Evolutionary conservation across 2,797 vertebrate genomes (phyloP), one percentile per base, ranked within the genome.

Genomic region (Hybognathus amarus): DNA sequence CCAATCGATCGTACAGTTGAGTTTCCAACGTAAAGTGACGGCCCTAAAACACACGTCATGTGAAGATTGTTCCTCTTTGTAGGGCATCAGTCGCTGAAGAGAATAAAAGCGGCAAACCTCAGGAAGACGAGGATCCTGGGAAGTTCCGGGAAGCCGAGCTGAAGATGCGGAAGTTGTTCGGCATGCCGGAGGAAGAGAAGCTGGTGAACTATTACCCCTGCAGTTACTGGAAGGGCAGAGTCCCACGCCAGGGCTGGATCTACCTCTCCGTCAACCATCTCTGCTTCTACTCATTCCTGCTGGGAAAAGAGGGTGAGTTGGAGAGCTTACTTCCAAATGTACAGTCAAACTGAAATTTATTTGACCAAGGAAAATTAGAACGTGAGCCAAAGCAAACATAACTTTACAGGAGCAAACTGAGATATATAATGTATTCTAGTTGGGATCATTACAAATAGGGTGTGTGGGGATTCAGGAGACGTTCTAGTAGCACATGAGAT

Each of bases 1-100:
- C 33, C 33, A 33, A 5, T 33, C 33, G 0, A 5, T 33, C 33
- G 5, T 33, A 5, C 5, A 36, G 6, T 36, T 5, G 33, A 36
- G 5, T 36, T 6, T 6, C 36, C 4, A 36, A 36, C 33, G 36
- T 36, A 1, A 36, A 36, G 36, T 36, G 36, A 6, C 36, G 6
- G 36, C 36, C 36, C 36, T 36, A 36, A 36, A 36, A 36, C 36
- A 36, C 56, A 5, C 22, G 0, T 27, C 59, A 27, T 61, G 10
- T 30, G 59, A 27, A 36, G 59, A 3, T 74, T 52, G 70, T 40
- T 27, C 5, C 59, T 40, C 1, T 67, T 30, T 87, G 22, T 88
- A 97, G 98, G 98, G 98, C 36, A 97, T 99, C 88, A 98, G n/a
- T 99, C 1, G 97, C 98, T 0, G 98, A 99, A 89, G 97, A 99